These are phyloP conservation scores for Hormaphis cornu DNA, from an alignment of 1,140 invertebrate genomes.

Conservation along the genomic window DNA sequence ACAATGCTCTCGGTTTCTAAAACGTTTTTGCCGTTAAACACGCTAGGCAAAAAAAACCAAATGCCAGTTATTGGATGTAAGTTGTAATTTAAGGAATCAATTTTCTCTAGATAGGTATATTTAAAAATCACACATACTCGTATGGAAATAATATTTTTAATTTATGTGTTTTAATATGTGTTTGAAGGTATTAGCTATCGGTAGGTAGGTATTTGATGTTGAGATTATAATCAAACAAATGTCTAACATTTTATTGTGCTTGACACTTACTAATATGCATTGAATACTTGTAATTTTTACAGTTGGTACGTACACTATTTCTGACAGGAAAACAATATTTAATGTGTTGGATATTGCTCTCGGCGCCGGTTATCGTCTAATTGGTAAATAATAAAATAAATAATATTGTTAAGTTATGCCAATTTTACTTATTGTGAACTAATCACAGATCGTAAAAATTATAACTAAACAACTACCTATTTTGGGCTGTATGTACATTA, in stretches of 20 bases:
- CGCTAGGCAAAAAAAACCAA: background rate
- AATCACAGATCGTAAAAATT: too few species aligned
- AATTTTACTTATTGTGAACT: background rate
- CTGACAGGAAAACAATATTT: conserved; percentile 42
- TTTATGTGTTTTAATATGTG: background rate
- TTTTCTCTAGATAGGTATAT: background rate
- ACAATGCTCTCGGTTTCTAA: background rate
- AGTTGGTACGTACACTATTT: conserved; percentile 50
- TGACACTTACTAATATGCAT: too few species aligned
- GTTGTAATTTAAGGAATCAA: background rate
- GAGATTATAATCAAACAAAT: background rate
- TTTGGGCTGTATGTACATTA: too few species aligned
- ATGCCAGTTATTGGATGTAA: conserved; percentile 14
- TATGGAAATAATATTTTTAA: background rate
- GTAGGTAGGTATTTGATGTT: background rate
- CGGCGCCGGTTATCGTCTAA: conserved; percentile 48
- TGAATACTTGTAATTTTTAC: conserved; percentile 35
- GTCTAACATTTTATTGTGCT: background rate
- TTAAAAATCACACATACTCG: background rate
- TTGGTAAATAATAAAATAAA: conserved; percentile 44
- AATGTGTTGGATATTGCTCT: conserved; percentile 47
- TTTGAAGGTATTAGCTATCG: too few species aligned
- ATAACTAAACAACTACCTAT: too few species aligned
- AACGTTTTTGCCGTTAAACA: background rate
- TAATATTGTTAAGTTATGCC: background rate